Percentiles rank a stretch among this genome's conserved stretches.
Conservation (phyloP, 1,140 invertebrate genomes). For the Oryctes rhinoceros region DNA sequence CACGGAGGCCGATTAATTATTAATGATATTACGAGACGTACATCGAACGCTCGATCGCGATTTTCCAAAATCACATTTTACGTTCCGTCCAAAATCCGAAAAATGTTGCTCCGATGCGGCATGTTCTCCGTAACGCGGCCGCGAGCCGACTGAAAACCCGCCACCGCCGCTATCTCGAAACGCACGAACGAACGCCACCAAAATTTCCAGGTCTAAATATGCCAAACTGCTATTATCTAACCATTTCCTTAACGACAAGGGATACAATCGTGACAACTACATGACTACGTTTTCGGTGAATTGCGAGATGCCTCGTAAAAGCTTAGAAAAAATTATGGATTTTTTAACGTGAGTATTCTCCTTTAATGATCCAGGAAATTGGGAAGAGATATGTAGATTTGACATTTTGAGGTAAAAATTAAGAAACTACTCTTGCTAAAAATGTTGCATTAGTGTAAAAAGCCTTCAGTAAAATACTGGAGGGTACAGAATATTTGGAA, state of each 20-base stretch:
- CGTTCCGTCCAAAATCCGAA: constrained; percentile 15
- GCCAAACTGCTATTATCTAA: neutral
- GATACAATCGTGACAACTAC: neutral
- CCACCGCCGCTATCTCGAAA: constrained; percentile 24
- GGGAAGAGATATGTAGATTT: no score
- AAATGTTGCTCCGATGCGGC: neutral
- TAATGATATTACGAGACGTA: neutral
- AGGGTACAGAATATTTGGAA: no score
- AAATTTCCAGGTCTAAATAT: constrained; percentile 7
- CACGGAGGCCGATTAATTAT: neutral
- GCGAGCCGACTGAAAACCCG: constrained; percentile 31
- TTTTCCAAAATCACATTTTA: constrained; percentile 27
- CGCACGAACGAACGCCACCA: constrained; percentile 29
- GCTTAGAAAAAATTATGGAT: no score
- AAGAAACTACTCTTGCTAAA: no score
- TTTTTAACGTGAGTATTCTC: no score
- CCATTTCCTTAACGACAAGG: neutral
- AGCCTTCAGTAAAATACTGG: no score
- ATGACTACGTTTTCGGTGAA: no score
- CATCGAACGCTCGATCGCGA: constrained; percentile 5
- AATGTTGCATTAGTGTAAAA: no score
- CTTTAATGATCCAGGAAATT: no score
- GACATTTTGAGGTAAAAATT: no score
- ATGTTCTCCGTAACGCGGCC: constrained; percentile 32
- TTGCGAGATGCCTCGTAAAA: no score